Percentiles rank a stretch among this genome's conserved stretches.
Evolutionary conservation across 2,113 vertebrate genomes (phyloP).

Genomic region (Buteo buteo): DNA sequence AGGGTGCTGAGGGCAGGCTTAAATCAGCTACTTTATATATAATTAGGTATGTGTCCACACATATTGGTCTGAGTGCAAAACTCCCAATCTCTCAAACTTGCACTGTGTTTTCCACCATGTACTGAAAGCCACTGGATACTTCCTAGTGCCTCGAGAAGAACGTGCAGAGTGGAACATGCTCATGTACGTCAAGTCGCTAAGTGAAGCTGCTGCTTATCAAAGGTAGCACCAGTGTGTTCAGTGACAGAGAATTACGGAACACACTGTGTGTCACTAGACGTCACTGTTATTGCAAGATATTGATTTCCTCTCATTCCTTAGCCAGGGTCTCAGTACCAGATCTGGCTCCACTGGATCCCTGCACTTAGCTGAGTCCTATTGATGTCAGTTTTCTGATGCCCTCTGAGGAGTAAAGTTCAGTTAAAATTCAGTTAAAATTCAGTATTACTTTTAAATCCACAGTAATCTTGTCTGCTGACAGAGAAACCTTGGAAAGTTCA

Average conservation of each 20-base stretch:
- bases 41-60: neutral
- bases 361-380: neutral
- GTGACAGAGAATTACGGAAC: neutral
- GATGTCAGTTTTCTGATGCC: neutral
- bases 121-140: neutral
- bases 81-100: neutral
- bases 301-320: neutral
- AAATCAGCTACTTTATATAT: neutral
- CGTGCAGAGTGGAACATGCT: neutral
- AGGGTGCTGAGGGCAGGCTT: neutral
- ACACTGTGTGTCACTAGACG: rapidly evolving
- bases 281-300: neutral
- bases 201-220: neutral
- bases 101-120: neutral
- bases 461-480: neutral
- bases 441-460: neutral
- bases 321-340: neutral
- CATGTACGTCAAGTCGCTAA: neutral
- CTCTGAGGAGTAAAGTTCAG: neutral
- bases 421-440: neutral
- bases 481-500: neutral
- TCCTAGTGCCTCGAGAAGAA: neutral
- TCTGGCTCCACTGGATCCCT: neutral
- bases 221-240: neutral
- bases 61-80: neutral